Evolutionary conservation across 2,113 vertebrate genomes (phyloP), one percentile per base, ranked within the genome.

Genomic region (Rhagologus leucostigma): DNA sequence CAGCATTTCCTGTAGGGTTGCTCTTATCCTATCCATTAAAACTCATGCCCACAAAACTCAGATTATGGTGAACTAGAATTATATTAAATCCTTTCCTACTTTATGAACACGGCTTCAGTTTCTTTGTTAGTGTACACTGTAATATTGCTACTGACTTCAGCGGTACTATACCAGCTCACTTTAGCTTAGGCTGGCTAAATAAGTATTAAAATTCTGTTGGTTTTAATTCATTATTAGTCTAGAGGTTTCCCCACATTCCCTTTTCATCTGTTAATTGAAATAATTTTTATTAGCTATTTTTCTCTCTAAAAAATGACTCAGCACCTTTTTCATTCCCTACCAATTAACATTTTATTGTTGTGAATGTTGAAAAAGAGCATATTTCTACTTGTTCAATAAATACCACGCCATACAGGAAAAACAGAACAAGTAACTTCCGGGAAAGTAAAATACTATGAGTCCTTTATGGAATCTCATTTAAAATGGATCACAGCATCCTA

Each of bases 231-330:
- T 69, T 96, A 80, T 74, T 95, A 95, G 68, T 82, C 69, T 96
- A 95, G 94, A 97, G 80, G 87, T 89, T 97, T 95, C 41, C 30
- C 89, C 65, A 78, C 95, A 95, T 96, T 95, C 82, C 56, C 89
- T 95, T 86, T 89, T 96, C 91, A 97, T 96, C 76, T 95, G 62
- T 70, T 90, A 94, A 97, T 94, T 96, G 85, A 96, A 49, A 84
- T 96, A 91, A 87, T 94, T 93, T 94, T 95, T 95, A 93, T 88
- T 96, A 86, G 75, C 93, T 93, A 55, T 94, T 97, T 92, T 81
- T 70, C 62, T 91, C 59, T 94, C 59, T 88, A 82, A 65, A 59
- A 96, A 78, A 88, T 97, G 89, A 96, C 84, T 96, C 74, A 78
- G 80, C 90, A 97, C 27, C 73, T 96, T 90, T 85, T 96, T 94